These are phyloP conservation scores for Manacus vitellinus DNA, from an alignment of 2,113 vertebrate species.

Conservation along the genomic window DNA sequence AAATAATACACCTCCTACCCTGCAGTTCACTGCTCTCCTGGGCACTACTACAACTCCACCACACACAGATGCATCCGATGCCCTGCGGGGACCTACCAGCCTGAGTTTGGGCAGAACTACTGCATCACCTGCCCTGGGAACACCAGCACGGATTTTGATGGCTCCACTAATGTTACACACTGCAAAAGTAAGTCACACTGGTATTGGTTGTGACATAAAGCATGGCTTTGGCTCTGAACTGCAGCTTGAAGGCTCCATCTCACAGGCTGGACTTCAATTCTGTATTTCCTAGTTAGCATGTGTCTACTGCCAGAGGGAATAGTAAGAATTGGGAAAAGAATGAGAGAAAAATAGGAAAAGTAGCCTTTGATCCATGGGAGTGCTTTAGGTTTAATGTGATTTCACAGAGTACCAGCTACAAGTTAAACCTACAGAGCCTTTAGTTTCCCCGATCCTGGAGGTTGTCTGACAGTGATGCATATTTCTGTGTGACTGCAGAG, in stretches of 20 bases:
- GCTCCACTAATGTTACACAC: constrained; percentile 82
- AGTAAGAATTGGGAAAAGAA: background rate
- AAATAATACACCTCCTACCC: background rate
- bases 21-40: constrained; percentile 84
- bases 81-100: constrained; percentile 80
- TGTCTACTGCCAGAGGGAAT: background rate
- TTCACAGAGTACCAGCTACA: background rate
- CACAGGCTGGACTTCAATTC: background rate
- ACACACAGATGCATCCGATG: constrained; percentile 82
- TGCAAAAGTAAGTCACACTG: constrained; percentile 79
- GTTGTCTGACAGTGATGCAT: background rate
- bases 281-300: background rate
- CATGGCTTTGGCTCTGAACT: background rate
- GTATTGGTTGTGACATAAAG: background rate
- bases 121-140: constrained; percentile 82
- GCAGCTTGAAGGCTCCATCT: background rate
- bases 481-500: background rate
- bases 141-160: constrained; percentile 85
- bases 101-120: constrained; percentile 83
- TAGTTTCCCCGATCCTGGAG: background rate
- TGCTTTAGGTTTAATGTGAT: background rate
- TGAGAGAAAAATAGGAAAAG: background rate
- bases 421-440: background rate
- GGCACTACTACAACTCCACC: constrained; percentile 81
- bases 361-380: background rate